Percentiles rank a stretch among this genome's conserved stretches.
Evolutionary conservation across 2,113 vertebrate species (phyloP).

Genomic region (Pterocles gutturalis): DNA sequence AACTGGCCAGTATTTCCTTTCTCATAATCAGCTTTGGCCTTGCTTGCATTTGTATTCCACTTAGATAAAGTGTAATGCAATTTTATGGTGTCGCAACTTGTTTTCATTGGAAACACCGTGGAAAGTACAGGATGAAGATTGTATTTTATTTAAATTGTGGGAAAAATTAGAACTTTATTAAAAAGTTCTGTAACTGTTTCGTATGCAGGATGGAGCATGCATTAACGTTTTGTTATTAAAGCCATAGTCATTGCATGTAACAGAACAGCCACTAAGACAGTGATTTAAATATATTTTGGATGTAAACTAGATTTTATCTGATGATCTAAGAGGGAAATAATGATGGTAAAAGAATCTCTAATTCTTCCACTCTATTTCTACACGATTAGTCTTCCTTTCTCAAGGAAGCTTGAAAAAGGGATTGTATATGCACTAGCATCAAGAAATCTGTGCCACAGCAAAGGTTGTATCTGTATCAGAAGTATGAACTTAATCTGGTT

Average conservation of each 20-base stretch:
- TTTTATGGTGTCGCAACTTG: not conserved
- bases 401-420: not conserved
- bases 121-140: not conserved
- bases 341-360: not conserved
- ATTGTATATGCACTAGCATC: not conserved
- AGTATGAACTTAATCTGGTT: not conserved
- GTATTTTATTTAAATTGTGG: not conserved
- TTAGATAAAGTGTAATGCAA: not conserved
- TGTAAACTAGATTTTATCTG: not conserved
- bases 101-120: not conserved
- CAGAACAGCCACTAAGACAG: not conserved
- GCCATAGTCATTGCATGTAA: not conserved
- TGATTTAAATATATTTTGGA: not conserved
- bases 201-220: not conserved
- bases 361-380: not conserved
- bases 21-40: not conserved
- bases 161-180: not conserved
- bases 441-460: not conserved
- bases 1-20: not conserved
- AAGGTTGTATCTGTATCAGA: not conserved
- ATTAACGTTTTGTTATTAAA: not conserved
- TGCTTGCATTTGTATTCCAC: not conserved
- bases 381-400: not conserved
- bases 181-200: not conserved
- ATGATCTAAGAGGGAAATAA: not conserved